Evolutionary conservation across 2,888 invertebrate species (phyloP).

Genomic region (Zonitis immaculata): DNA sequence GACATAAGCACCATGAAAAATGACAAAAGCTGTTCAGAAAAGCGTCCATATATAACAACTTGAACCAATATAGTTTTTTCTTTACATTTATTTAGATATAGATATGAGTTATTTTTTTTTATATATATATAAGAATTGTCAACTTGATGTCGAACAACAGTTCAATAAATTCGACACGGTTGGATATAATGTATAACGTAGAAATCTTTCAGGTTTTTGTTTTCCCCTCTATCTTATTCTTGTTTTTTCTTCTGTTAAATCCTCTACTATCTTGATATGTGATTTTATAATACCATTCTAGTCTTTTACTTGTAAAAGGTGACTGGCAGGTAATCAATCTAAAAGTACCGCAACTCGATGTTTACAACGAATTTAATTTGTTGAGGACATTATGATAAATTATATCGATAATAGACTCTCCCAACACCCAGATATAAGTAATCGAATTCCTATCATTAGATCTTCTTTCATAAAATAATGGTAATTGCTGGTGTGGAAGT

Average conservation of each 20-base stretch:
- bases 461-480: no score
- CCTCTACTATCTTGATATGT: neutral
- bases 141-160: constrained; percentile 24
- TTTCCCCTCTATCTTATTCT: no score
- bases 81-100: constrained; percentile 26
- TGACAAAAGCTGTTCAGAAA: constrained; percentile 27
- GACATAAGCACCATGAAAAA: constrained; percentile 18
- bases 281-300: constrained; percentile 1
- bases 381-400: constrained; percentile 15
- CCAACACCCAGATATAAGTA: neutral
- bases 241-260: no score
- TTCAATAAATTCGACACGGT: constrained; percentile 8
- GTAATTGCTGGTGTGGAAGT: no score
- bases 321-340: constrained; percentile 15
- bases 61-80: constrained; percentile 34
- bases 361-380: constrained; percentile 17
- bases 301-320: neutral
- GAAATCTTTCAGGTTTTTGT: no score
- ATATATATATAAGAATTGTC: constrained; percentile 5
- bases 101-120: constrained; percentile 17
- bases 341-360: constrained; percentile 6
- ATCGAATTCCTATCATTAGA: neutral
- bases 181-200: no score
- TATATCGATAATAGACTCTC: constrained; percentile 9
- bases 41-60: constrained; percentile 36